Evolutionary conservation across 2,113 vertebrate species (phyloP).

Genomic region (Aythya baeri): DNA sequence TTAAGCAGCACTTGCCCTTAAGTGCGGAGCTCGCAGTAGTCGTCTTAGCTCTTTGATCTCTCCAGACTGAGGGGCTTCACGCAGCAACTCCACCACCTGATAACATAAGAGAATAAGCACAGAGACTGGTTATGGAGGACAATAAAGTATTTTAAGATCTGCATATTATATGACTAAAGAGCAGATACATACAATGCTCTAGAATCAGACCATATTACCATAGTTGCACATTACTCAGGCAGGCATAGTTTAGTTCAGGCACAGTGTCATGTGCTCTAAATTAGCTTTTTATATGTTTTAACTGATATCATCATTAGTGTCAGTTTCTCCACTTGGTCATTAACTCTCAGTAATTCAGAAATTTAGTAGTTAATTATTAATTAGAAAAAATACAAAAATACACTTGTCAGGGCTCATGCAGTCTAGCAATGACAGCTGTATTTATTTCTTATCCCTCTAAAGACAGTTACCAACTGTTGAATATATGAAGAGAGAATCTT

Average conservation of each 20-base stretch:
- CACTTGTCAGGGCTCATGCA: neutral
- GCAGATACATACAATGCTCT: neutral
- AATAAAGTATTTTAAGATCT: neutral
- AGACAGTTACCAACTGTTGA: neutral
- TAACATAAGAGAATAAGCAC: neutral
- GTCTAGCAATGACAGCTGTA: neutral
- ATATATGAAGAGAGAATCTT: neutral
- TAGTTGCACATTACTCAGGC: neutral
- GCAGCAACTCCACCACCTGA: slow-evolving; percentile 75
- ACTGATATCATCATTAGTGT: neutral
- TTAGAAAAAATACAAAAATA: neutral
- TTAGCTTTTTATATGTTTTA: neutral
- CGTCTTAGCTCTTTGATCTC: slow-evolving; percentile 85
- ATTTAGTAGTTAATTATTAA: neutral
- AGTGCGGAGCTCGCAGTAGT: slow-evolving; percentile 84
- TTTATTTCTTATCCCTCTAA: neutral
- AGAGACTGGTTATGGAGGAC: neutral
- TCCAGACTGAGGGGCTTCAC: slow-evolving; percentile 72
- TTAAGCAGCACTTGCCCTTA: slow-evolving; percentile 80
- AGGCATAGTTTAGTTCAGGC: neutral
- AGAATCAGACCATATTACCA: neutral
- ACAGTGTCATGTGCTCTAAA: neutral
- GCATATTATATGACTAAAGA: fast-evolving
- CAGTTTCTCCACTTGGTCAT: neutral
- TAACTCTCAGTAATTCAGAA: neutral